Base-by-base conservation (phyloP, 2,113 vertebrate genomes). In the Chitala chitala region DNA sequence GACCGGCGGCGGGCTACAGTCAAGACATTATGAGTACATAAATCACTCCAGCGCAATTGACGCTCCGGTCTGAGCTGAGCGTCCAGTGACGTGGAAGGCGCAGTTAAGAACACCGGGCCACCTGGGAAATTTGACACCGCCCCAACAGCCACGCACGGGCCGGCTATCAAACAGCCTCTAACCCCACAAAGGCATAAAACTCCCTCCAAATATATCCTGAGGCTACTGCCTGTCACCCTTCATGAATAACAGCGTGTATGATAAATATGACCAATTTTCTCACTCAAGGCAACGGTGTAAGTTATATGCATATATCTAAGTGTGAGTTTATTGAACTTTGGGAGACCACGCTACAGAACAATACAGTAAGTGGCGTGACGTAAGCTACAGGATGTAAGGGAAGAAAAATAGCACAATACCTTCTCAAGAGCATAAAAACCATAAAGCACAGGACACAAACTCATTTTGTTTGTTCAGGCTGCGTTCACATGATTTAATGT, bases 111-210 rank as follows among this genome's bases (percentile, higher is more conserved):
- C 33, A 82, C 82, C 76, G 85, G 65, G 83, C 79, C 68, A 89
- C 90, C 0, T 0, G 92, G 90, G 93, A 93, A 94, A 93, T 93
- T 73, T 91, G 90, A 90, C 87, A 87, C 85, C 84, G 77, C 84
- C 86, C 75, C 73, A 79, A 85, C 80, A 84, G 88, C 84, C 84
- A 72, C 76, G 81, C 85, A 78, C 77, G 78, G 87, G 82, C 80
- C 82, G 82, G 76, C 75, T 44, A 78, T 80, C 79, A 83, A 70
- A 79, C 78, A 77, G 77, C 84, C 80, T 84, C 86, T 88, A 87
- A 89, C 87, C 87, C 82, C 81, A 75, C 79, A 82, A 81, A 20
- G 82, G 82, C 84, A 85, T 87, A 86, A 88, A 88, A 86, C 82
- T 85, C 79, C 70, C 26, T 58, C 75, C 68, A 53, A 79, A 78